phyloP scores from a whole-genome alignment of 2,113 vertebrate species.

The Carassius carassius region DNA sequence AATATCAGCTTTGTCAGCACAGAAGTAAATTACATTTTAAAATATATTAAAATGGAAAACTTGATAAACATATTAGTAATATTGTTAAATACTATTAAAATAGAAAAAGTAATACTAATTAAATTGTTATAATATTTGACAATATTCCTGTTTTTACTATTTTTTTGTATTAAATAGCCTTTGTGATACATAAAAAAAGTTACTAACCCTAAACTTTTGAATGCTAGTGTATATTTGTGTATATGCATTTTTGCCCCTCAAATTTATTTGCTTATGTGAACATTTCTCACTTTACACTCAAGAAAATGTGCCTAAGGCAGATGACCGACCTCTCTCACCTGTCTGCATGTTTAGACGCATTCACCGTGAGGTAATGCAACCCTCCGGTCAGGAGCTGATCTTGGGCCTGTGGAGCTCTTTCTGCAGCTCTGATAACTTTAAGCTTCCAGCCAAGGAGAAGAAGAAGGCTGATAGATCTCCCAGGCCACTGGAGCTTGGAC shows the following conservation, averaged over 20 bases:
- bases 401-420: slow-evolving; percentile 41
- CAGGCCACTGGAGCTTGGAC: slow-evolving; percentile 73
- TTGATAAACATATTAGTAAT: too few species aligned
- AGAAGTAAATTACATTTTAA: not conserved
- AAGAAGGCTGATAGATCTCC: slow-evolving; percentile 63
- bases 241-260: not conserved
- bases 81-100: too few species aligned
- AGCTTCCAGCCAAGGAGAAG: slow-evolving; percentile 58
- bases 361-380: slow-evolving; percentile 39
- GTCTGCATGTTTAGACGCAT: not conserved
- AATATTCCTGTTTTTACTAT: not conserved
- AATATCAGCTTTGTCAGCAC: too few species aligned
- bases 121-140: not conserved
- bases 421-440: slow-evolving; percentile 45
- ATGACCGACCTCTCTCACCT: slow-evolving; percentile 32
- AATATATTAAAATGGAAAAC: not conserved
- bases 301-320: slow-evolving; percentile 12
- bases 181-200: not conserved
- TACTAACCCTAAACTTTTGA: not conserved
- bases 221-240: not conserved
- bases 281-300: not conserved
- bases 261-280: not conserved
- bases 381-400: slow-evolving; percentile 1
- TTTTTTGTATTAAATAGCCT: not conserved
- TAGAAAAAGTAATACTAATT: too few species aligned